Conservation (phyloP, 2,113 vertebrate species). For the Cephalopterus ornatus region DNA sequence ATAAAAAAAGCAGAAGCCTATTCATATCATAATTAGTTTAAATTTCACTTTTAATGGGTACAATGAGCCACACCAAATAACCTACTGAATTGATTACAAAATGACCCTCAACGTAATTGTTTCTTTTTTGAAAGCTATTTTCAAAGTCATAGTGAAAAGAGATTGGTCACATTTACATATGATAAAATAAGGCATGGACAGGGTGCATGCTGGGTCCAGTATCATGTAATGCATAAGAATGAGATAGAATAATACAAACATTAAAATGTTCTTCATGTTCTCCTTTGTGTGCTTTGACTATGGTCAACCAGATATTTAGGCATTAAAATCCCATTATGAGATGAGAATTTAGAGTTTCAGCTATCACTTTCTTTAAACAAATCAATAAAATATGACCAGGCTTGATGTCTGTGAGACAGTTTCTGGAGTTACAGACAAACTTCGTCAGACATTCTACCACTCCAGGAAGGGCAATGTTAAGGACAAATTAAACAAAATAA, state of each 20-base stretch:
- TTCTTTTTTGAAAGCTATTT: neutral
- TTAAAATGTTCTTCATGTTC: neutral
- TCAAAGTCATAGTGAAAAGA: neutral
- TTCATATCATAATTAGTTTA: neutral
- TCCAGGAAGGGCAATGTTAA: neutral
- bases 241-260: neutral
- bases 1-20: neutral
- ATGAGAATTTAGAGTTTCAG: neutral
- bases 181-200: neutral
- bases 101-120: neutral
- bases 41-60: neutral
- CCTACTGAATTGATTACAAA: neutral
- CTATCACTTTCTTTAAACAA: neutral
- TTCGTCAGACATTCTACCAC: neutral
- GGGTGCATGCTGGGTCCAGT: neutral
- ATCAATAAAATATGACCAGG: neutral
- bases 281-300: neutral
- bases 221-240: neutral
- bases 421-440: neutral
- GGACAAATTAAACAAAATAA: neutral
- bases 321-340: neutral
- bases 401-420: neutral
- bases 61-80: neutral
- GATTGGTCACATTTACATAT: conserved; percentile 3
- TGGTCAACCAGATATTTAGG: neutral